Evolutionary conservation across 2,888 invertebrate species (phyloP).

Genomic region (Drosophila subsilvestris): DNA sequence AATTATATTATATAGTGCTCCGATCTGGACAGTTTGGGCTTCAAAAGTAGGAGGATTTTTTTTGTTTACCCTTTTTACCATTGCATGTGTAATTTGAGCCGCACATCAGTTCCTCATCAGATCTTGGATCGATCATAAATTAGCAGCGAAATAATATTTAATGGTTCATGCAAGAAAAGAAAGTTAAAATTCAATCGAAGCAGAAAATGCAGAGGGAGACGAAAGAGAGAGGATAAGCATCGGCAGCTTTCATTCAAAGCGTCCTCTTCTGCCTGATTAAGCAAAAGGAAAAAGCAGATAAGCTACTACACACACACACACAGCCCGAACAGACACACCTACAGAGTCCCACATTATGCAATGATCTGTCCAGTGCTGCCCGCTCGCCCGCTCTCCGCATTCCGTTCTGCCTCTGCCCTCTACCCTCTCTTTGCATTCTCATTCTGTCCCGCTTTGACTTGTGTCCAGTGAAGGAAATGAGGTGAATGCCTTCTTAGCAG

Average conservation of each 20-base stretch:
- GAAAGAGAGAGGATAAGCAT: not conserved
- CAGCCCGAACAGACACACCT: slow-evolving; percentile 6
- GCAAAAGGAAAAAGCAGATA: slow-evolving; percentile 9
- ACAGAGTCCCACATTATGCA: slow-evolving; percentile 61
- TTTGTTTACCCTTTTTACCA: not conserved
- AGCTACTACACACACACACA: slow-evolving; percentile 5
- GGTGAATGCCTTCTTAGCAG: slow-evolving; percentile 75
- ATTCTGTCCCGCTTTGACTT: not conserved
- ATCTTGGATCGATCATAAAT: slow-evolving; percentile 19
- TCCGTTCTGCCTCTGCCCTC: slow-evolving; percentile 4
- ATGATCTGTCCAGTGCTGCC: slow-evolving; percentile 51
- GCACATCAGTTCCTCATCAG: slow-evolving; percentile 20
- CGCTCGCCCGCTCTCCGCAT: not conserved
- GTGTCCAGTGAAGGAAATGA: slow-evolving; percentile 65
- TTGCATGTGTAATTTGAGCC: not conserved
- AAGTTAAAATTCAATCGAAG: slow-evolving; percentile 45
- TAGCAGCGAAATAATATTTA: slow-evolving; percentile 21
- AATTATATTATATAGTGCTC: too few species aligned
- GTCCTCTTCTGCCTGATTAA: not conserved
- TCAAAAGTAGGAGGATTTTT: too few species aligned
- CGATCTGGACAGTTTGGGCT: too few species aligned
- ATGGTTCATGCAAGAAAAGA: slow-evolving; percentile 56
- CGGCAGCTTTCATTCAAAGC: slow-evolving; percentile 4
- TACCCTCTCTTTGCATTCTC: not conserved
- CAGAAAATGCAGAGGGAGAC: not conserved